phyloP scores from a whole-genome alignment of 2,888 invertebrate species.

The Spilarctia lutea region DNA sequence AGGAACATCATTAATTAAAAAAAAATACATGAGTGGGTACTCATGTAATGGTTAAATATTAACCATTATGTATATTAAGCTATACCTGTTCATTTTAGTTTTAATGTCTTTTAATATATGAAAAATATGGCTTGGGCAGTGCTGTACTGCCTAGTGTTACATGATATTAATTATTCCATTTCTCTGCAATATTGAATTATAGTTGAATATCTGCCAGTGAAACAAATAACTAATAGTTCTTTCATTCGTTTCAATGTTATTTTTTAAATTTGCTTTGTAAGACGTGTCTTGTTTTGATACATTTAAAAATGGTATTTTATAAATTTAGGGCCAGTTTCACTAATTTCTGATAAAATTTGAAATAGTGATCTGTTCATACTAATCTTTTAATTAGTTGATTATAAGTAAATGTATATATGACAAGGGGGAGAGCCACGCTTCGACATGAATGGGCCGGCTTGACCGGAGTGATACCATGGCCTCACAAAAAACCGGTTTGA shows the following conservation, averaged over 20 bases:
- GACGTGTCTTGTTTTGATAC: neutral
- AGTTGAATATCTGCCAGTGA: neutral
- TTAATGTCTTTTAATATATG: neutral
- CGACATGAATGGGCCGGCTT: no score
- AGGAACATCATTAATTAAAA: neutral
- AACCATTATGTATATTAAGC: neutral
- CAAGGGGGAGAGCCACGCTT: no score
- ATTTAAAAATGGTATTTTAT: no score
- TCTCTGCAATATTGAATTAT: conserved; percentile 36
- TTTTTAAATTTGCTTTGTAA: neutral
- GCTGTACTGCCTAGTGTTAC: neutral
- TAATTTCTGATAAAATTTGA: no score
- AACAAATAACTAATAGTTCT: neutral
- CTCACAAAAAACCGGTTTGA: no score
- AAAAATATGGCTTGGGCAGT: neutral
- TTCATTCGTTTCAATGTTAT: neutral
- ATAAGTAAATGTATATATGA: no score
- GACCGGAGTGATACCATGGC: no score
- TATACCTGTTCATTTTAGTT: neutral
- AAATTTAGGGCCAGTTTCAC: no score
- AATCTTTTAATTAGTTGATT: no score
- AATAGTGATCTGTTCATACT: no score
- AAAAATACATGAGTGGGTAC: no score
- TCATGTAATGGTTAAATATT: neutral
- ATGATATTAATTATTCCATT: conserved; percentile 14